Evolutionary conservation across 2,888 invertebrate species (phyloP).

Genomic region (Acanthosoma haemorrhoidale): DNA sequence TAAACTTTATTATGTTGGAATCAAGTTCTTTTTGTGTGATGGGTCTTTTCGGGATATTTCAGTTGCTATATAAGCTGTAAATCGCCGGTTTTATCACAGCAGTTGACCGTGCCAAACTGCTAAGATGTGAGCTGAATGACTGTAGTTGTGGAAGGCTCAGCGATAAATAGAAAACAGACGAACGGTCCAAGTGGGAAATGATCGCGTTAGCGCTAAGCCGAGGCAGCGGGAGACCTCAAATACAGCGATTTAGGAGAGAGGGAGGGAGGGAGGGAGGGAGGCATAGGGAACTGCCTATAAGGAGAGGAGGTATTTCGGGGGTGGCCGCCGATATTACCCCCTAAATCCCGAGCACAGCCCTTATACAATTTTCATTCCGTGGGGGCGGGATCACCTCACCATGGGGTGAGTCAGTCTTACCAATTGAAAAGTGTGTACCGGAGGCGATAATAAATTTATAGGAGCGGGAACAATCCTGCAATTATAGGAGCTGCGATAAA

Average conservation of each 20-base stretch:
- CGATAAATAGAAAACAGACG: conserved; percentile 1
- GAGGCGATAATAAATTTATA: neutral
- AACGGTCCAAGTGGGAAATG: neutral
- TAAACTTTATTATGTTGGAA: too few relatives aligned
- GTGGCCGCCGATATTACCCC: neutral
- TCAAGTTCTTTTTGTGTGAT: too few relatives aligned
- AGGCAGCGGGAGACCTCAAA: neutral
- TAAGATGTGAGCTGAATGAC: too few relatives aligned
- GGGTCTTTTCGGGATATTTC: too few relatives aligned
- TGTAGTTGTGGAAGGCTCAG: too few relatives aligned
- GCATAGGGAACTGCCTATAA: neutral
- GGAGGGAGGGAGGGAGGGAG: neutral
- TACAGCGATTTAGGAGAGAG: neutral
- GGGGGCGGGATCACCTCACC: conserved; percentile 7
- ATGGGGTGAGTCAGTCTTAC: neutral
- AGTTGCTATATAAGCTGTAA: too few relatives aligned
- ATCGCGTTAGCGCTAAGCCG: neutral
- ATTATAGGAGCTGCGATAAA: conserved; percentile 7
- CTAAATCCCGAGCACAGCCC: neutral
- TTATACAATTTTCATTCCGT: conserved; percentile 14
- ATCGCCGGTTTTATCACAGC: too few relatives aligned
- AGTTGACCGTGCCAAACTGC: too few relatives aligned
- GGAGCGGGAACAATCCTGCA: neutral
- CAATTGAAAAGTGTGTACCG: conserved; percentile 12
- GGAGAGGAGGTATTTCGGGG: neutral